Conservation (phyloP, 2,888 invertebrate genomes). For the Noctua janthe region DNA sequence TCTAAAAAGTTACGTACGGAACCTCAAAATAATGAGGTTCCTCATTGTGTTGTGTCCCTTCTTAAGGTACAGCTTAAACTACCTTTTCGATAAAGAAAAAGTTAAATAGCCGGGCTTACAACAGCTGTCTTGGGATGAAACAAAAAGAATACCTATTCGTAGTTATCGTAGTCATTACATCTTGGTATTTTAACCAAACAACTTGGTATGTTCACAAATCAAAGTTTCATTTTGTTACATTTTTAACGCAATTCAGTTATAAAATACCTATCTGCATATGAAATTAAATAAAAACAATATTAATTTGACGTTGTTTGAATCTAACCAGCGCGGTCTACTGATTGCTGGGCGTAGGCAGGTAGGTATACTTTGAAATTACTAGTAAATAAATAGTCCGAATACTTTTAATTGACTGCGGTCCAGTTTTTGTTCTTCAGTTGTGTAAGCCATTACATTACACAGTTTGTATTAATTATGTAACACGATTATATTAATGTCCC, state of each 20-base stretch:
- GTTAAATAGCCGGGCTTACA: neutral
- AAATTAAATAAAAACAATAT: neutral
- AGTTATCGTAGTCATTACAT: neutral
- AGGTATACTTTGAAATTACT: neutral
- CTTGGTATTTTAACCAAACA: neutral
- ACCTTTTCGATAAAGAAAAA: neutral
- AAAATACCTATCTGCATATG: neutral
- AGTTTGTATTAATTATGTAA: conserved; percentile 16
- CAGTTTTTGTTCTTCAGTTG: conserved; percentile 26
- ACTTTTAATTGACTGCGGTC: conserved; percentile 30
- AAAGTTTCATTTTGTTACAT: neutral
- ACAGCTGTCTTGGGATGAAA: neutral
- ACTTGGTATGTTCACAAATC: neutral
- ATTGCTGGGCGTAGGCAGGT: neutral
- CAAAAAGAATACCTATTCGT: neutral
- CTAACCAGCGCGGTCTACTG: neutral
- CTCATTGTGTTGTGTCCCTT: neutral
- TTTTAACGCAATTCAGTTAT: neutral
- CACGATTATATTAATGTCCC: neutral
- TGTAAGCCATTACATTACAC: conserved; percentile 11
- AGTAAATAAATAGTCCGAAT: conserved; percentile 21
- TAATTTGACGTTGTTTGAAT: neutral
- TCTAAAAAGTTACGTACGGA: too few relatives aligned
- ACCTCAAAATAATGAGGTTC: neutral
- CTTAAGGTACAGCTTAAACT: neutral